Percentiles rank a stretch among this genome's conserved stretches.
Conservation (phyloP, 2,113 vertebrate species). For the Melierax canorus region DNA sequence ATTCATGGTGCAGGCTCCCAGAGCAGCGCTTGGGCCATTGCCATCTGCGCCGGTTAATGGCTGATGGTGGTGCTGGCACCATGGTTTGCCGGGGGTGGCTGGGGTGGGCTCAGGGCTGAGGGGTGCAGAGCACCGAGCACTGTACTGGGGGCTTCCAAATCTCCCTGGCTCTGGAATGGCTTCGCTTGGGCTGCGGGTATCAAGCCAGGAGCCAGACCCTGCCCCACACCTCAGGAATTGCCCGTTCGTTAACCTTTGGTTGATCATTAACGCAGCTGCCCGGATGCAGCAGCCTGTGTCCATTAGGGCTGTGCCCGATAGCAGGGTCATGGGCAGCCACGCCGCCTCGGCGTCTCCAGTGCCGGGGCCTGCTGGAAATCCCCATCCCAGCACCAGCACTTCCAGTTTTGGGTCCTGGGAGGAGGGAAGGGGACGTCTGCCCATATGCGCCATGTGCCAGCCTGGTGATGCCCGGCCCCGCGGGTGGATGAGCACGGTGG, state of each 20-base stretch:
- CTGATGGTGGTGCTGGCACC: neutral
- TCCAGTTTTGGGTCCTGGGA: neutral
- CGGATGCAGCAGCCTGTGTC: fast-evolving
- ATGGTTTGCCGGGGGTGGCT: fast-evolving
- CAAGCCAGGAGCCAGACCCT: neutral
- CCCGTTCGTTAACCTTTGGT: neutral
- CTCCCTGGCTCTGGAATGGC: fast-evolving
- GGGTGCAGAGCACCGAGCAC: neutral
- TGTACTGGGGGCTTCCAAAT: fast-evolving
- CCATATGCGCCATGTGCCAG: fast-evolving
- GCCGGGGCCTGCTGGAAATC: neutral
- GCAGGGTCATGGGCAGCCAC: neutral
- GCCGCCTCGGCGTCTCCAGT: fast-evolving
- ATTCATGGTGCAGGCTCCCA: neutral
- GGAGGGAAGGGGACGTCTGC: neutral
- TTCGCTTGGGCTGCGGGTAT: fast-evolving
- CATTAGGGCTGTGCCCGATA: neutral
- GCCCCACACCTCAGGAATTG: neutral
- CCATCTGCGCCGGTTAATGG: neutral
- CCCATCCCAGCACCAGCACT: neutral
- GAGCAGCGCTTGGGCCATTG: fast-evolving
- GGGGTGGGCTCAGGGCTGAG: fast-evolving
- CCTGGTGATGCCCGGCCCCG: fast-evolving
- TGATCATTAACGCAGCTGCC: neutral
- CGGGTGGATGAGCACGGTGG: fast-evolving